A percentile compares a stretch with the other conserved stretches of the same genome.
Evolutionary conservation across 1,140 invertebrate species (phyloP).

Genomic region (Lordiphosa collinella): DNA sequence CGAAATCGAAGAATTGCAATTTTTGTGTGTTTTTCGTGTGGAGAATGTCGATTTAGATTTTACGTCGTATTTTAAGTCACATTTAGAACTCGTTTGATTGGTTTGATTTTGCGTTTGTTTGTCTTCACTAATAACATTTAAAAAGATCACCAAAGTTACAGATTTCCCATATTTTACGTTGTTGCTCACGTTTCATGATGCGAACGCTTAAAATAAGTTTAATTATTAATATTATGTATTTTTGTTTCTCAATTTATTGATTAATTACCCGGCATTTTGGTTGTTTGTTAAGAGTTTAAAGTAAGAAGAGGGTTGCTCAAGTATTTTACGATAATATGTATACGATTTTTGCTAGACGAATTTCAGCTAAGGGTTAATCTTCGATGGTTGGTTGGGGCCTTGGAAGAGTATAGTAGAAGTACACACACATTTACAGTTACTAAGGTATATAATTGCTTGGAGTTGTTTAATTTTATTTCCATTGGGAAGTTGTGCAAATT

Average conservation of each 20-base stretch:
- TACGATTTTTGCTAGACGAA: slow-evolving; percentile 53
- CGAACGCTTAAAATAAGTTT: slow-evolving; percentile 43
- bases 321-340: slow-evolving; percentile 35
- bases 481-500: slow-evolving; percentile 74
- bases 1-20: slow-evolving; percentile 27
- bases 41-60: slow-evolving; percentile 47
- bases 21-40: slow-evolving; percentile 20
- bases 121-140: slow-evolving; percentile 74
- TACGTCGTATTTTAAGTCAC: slow-evolving; percentile 73
- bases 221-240: slow-evolving; percentile 66
- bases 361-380: slow-evolving; percentile 59
- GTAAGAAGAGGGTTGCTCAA: slow-evolving; percentile 43
- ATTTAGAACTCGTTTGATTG: slow-evolving; percentile 76
- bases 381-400: slow-evolving; percentile 21
- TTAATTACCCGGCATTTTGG: slow-evolving; percentile 76
- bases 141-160: slow-evolving; percentile 78
- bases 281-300: slow-evolving; percentile 30
- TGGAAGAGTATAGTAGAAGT: slow-evolving; percentile 61
- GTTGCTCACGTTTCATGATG: slow-evolving; percentile 58
- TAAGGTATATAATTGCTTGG: slow-evolving; percentile 64
- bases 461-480: slow-evolving; percentile 69
- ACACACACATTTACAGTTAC: slow-evolving; percentile 42
- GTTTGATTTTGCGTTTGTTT: slow-evolving; percentile 19
- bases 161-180: slow-evolving; percentile 70
- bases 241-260: slow-evolving; percentile 48